Conservation (phyloP, 1,140 invertebrate genomes). For the Dufourea novaeangliae region DNA sequence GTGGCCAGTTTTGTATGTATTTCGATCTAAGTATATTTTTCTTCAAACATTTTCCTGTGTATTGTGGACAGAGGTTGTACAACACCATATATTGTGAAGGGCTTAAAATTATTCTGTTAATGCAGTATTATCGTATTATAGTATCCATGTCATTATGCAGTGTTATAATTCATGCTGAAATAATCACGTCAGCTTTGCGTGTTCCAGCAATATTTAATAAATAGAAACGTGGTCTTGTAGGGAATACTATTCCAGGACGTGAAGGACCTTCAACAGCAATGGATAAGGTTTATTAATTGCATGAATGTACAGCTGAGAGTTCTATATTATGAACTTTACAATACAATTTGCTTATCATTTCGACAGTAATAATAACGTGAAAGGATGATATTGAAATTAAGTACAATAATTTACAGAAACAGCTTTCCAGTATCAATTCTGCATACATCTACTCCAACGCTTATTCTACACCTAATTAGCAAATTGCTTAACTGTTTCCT, state of each 20-base stretch:
- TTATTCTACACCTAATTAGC: not conserved
- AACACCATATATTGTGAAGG: not conserved
- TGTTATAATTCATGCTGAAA: not conserved
- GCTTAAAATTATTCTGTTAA: not conserved
- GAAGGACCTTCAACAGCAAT: too few species aligned
- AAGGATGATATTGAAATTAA: too few species aligned
- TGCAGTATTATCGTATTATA: not conserved
- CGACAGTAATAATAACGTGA: too few species aligned
- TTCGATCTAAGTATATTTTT: too few species aligned
- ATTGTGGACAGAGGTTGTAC: not conserved
- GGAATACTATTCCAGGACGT: not conserved
- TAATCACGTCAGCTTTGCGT: not conserved
- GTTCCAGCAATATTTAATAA: not conserved
- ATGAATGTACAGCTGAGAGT: too few species aligned
- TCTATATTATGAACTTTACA: too few species aligned
- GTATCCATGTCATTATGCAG: not conserved
- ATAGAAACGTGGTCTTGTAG: not conserved
- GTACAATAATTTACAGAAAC: too few species aligned
- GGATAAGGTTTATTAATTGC: too few species aligned
- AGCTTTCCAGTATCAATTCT: too few species aligned
- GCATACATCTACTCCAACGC: not conserved
- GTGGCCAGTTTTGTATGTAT: too few species aligned
- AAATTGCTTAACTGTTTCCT: not conserved
- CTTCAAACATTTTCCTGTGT: not conserved
- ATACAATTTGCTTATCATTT: too few species aligned